phyloP scores from a whole-genome alignment of 2,888 invertebrate genomes.

The Eristalinus aeneus region DNA sequence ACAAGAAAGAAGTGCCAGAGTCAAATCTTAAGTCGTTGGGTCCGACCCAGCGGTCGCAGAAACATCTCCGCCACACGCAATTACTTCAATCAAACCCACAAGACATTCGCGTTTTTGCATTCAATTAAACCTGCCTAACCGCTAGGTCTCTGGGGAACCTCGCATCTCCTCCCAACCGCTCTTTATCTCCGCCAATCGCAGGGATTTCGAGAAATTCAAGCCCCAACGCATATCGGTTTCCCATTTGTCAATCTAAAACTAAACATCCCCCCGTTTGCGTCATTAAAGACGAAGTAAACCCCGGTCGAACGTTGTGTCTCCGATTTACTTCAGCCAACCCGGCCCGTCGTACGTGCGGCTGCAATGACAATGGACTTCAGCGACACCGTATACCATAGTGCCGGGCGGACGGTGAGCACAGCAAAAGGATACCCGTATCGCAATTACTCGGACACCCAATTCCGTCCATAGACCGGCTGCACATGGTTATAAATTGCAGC shows the following conservation, averaged over 20 bases:
- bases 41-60: no score
- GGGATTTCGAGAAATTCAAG: background rate
- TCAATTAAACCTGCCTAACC: no score
- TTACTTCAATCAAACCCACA: no score
- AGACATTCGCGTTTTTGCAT: no score
- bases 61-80: no score
- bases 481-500: slow-evolving; percentile 63
- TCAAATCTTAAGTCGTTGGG: no score
- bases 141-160: background rate
- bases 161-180: background rate
- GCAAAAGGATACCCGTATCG: slow-evolving; percentile 57
- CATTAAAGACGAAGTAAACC: slow-evolving; percentile 32
- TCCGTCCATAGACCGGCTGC: slow-evolving; percentile 32
- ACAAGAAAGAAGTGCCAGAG: no score
- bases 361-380: slow-evolving; percentile 34
- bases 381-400: slow-evolving; percentile 48
- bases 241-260: slow-evolving; percentile 58
- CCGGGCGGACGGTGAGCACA: slow-evolving; percentile 4
- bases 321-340: background rate
- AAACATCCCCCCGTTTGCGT: slow-evolving; percentile 25
- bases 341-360: background rate
- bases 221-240: slow-evolving; percentile 44
- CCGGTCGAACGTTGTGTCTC: background rate
- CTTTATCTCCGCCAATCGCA: background rate
- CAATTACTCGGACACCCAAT: slow-evolving; percentile 57